These are phyloP conservation scores for Pollachius pollachius DNA, from an alignment of 2,113 vertebrate genomes.

Conservation along the genomic window DNA sequence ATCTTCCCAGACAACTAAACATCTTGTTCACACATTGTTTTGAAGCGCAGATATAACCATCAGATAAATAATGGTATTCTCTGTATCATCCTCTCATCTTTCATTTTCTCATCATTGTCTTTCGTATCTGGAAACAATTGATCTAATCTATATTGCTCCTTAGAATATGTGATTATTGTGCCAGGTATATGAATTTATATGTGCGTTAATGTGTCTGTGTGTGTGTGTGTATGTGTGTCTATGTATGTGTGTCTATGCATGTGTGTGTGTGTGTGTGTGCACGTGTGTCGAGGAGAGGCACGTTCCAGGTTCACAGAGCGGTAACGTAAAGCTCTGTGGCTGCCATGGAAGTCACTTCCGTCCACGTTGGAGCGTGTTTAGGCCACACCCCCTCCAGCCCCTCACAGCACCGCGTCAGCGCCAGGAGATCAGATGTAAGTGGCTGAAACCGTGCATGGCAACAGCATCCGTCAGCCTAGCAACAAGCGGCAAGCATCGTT, in stretches of 20 bases:
- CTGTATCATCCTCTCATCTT: too few relatives aligned
- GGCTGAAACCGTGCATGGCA: slow-evolving; percentile 22
- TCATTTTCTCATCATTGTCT: too few relatives aligned
- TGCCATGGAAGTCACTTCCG: slow-evolving; percentile 39
- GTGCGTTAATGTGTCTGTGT: not conserved
- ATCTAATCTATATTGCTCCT: too few relatives aligned
- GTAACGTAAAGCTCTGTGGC: slow-evolving; percentile 33
- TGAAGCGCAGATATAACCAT: too few relatives aligned
- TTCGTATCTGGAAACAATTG: too few relatives aligned
- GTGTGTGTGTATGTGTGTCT: too few relatives aligned
- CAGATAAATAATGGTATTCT: too few relatives aligned
- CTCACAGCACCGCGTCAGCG: slow-evolving; percentile 3
- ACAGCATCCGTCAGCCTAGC: not conserved
- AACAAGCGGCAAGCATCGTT: slow-evolving; percentile 31
- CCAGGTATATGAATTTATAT: not conserved
- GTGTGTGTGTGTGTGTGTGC: too few relatives aligned
- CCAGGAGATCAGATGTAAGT: slow-evolving; percentile 17
- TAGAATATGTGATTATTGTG: too few relatives aligned
- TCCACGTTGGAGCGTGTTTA: slow-evolving; percentile 42
- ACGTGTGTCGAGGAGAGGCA: not conserved
- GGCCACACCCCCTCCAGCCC: slow-evolving; percentile 24
- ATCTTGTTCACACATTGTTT: too few relatives aligned
- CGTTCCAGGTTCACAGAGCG: not conserved
- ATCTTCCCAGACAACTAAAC: too few relatives aligned
- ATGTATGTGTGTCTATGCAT: too few relatives aligned